Conservation (phyloP, 2,888 invertebrate genomes). For the Orgyia antiqua region DNA sequence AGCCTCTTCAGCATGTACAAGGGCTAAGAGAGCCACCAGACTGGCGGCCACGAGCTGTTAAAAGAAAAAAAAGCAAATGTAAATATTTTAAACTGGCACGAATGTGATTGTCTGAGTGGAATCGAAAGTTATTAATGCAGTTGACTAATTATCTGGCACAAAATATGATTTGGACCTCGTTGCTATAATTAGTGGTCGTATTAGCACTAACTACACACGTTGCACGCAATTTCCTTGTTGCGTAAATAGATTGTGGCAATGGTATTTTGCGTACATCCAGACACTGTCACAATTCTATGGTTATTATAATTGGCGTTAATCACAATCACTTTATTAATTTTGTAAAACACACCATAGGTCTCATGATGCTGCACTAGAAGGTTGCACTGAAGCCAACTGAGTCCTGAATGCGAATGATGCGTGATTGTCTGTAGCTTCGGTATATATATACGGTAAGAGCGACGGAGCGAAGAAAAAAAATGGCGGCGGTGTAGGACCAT, state of each 20-base stretch:
- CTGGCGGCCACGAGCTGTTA: slow-evolving; percentile 77
- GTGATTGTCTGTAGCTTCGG: slow-evolving; percentile 56
- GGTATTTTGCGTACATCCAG: slow-evolving; percentile 30
- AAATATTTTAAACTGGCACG: slow-evolving; percentile 25
- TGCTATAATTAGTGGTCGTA: slow-evolving; percentile 41
- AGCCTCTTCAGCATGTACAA: slow-evolving; percentile 77
- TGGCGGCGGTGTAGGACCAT: slow-evolving; percentile 65
- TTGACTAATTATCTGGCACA: slow-evolving; percentile 45
- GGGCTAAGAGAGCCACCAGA: slow-evolving; percentile 80
- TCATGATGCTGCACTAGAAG: slow-evolving; percentile 74
- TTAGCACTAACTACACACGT: slow-evolving; percentile 39
- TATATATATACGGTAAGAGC: slow-evolving; percentile 73
- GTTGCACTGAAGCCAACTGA: slow-evolving; percentile 76
- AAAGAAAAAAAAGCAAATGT: slow-evolving; percentile 20
- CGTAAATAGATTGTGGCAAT: slow-evolving; percentile 40
- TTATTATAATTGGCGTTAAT: slow-evolving; percentile 17
- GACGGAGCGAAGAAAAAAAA: slow-evolving; percentile 71
- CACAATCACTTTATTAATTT: slow-evolving; percentile 42
- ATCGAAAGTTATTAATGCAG: slow-evolving; percentile 40
- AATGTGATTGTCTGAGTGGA: slow-evolving; percentile 30
- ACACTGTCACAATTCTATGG: slow-evolving; percentile 32
- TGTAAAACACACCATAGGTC: slow-evolving; percentile 69
- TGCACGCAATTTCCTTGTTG: slow-evolving; percentile 56
- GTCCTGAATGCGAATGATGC: slow-evolving; percentile 79
- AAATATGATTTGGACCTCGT: slow-evolving; percentile 29